These are phyloP conservation scores for Sebastes taczanowskii DNA, from an alignment of 2,797 vertebrate genomes.

Conservation along the genomic window DNA sequence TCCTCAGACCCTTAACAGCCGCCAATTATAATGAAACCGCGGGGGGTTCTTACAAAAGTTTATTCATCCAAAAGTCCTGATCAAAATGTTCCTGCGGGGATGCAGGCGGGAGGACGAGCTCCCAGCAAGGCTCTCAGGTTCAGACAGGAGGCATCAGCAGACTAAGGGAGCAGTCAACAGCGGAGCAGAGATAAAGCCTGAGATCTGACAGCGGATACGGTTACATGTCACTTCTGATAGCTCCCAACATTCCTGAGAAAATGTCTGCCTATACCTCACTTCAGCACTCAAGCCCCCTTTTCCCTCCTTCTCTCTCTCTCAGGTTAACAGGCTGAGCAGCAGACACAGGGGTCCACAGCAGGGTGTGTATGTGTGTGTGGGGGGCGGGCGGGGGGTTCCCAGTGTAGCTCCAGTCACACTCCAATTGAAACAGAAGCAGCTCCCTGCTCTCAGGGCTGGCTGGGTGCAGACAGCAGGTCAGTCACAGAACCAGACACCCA, in stretches of 20 bases:
- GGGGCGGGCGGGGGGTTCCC: no score
- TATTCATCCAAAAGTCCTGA: slow-evolving; percentile 33
- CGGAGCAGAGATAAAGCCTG: slow-evolving; percentile 63
- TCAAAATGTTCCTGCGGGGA: slow-evolving; percentile 19
- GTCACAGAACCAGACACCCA: slow-evolving; percentile 15
- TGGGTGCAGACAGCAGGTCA: slow-evolving; percentile 52
- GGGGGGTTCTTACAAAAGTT: slow-evolving; percentile 31
- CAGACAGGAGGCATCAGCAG: slow-evolving; percentile 50
- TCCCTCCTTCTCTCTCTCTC: slow-evolving; percentile 17
- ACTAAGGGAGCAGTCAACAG: slow-evolving; percentile 67
- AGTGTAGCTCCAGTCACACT: slow-evolving; percentile 66
- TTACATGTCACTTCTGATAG: slow-evolving; percentile 77
- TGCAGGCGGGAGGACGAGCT: not conserved
- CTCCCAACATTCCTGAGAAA: slow-evolving; percentile 78
- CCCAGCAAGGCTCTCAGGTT: slow-evolving; percentile 42
- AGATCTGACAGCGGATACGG: slow-evolving; percentile 72
- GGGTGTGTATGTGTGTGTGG: slow-evolving; percentile 44
- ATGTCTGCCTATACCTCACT: slow-evolving; percentile 66
- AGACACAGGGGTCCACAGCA: slow-evolving; percentile 72
- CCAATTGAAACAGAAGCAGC: slow-evolving; percentile 68
- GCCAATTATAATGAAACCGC: slow-evolving; percentile 11
- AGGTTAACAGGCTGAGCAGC: slow-evolving; percentile 64
- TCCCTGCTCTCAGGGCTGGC: slow-evolving; percentile 30
- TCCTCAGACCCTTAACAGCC: not conserved
- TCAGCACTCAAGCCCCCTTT: slow-evolving; percentile 48